phyloP scores from a whole-genome alignment of 2,797 vertebrate species.

The Gymnothorax reevesii region DNA sequence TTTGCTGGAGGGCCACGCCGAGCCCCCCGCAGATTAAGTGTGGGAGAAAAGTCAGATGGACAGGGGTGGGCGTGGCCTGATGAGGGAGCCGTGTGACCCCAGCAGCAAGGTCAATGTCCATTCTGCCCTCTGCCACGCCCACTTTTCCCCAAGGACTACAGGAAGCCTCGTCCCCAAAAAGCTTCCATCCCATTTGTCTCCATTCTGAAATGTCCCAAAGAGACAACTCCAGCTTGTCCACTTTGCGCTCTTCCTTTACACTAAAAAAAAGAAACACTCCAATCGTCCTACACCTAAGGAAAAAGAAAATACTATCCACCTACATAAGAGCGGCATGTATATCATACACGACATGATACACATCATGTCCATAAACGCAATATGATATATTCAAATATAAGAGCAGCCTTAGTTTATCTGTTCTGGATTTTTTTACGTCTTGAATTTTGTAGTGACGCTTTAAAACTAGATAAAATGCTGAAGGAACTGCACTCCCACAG shows the following conservation, averaged over 20 bases:
- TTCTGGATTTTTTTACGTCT: constrained; percentile 52
- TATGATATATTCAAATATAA: constrained; percentile 64
- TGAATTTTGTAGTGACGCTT: constrained; percentile 65
- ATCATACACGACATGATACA: constrained; percentile 45
- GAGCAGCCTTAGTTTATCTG: constrained; percentile 58
- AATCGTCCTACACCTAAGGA: constrained; percentile 54
- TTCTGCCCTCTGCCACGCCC: constrained; percentile 33
- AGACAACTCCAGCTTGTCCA: constrained; percentile 41
- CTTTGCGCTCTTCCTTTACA: constrained; percentile 53
- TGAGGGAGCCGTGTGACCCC: constrained; percentile 40
- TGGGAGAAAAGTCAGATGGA: constrained; percentile 47
- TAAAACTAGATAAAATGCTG: constrained; percentile 54
- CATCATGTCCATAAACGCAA: constrained; percentile 43
- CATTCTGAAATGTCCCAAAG: constrained; percentile 51
- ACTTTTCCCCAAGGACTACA: constrained; percentile 40
- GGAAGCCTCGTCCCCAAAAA: constrained; percentile 35
- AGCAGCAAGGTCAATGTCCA: constrained; percentile 67
- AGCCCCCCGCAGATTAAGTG: constrained; percentile 39
- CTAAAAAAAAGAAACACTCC: constrained; percentile 60
- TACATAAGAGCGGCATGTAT: constrained; percentile 54
- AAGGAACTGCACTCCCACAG: constrained; percentile 41
- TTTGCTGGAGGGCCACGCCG: constrained; percentile 38
- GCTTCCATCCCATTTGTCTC: constrained; percentile 33
- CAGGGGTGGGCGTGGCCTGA: constrained; percentile 25
- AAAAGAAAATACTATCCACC: constrained; percentile 46